Conservation (phyloP, 2,797 vertebrate genomes). For the Mionectes olivaceus region DNA sequence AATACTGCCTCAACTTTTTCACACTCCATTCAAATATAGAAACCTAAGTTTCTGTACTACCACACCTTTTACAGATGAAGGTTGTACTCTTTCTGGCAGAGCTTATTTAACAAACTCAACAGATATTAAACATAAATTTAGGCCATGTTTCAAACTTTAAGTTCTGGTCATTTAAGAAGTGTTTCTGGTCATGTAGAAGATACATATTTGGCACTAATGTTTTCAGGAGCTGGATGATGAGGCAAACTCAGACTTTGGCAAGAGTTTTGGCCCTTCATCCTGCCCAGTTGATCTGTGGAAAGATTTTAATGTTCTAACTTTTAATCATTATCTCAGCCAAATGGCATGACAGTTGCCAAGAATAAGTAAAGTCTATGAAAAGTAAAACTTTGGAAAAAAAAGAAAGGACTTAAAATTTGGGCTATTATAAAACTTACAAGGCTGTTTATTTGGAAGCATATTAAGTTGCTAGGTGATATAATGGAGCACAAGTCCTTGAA, state of each 20-base stretch:
- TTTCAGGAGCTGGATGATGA: background rate
- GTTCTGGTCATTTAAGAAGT: background rate
- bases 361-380: slow-evolving; percentile 49
- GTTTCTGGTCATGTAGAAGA: background rate
- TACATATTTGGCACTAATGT: background rate
- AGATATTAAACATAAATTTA: background rate
- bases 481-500: slow-evolving; percentile 47
- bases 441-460: slow-evolving; percentile 60
- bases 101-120: background rate
- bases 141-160: background rate
- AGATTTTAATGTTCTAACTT: slow-evolving; percentile 34
- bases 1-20: background rate
- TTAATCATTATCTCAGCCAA: slow-evolving; percentile 26
- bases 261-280: background rate
- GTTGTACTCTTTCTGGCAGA: background rate
- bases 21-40: background rate
- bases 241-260: background rate
- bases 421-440: slow-evolving; percentile 36
- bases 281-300: background rate
- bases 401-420: slow-evolving; percentile 9
- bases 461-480: slow-evolving; percentile 71
- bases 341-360: slow-evolving; percentile 19
- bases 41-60: background rate
- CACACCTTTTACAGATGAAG: background rate
- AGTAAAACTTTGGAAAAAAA: background rate